Evolutionary conservation across 2,888 invertebrate species (phyloP).

Genomic region (Oligia strigilis): DNA sequence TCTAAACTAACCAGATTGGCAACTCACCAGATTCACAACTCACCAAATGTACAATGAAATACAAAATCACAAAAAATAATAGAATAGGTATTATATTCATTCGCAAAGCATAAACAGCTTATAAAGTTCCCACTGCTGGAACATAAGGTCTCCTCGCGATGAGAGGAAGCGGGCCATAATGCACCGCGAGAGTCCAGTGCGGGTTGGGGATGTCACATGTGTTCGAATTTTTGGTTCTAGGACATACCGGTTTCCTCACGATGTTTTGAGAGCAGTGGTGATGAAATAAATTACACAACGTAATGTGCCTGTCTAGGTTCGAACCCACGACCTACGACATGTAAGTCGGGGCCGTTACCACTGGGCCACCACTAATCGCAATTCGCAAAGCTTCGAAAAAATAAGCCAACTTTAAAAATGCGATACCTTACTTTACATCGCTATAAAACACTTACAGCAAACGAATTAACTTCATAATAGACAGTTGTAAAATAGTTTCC

Average conservation of each 20-base stretch:
- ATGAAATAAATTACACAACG: not conserved
- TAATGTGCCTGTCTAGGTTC: not conserved
- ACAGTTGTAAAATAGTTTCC: constrained; percentile 32
- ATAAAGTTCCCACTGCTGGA: too few species aligned
- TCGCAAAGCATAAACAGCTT: not conserved
- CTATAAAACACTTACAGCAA: not conserved
- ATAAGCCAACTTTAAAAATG: not conserved
- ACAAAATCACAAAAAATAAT: too few species aligned
- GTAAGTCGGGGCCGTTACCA: not conserved
- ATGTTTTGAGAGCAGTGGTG: not conserved
- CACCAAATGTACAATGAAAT: too few species aligned
- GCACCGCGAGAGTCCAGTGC: too few species aligned
- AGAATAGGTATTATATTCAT: not conserved
- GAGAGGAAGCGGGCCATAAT: too few species aligned
- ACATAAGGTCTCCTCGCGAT: too few species aligned
- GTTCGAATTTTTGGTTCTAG: not conserved
- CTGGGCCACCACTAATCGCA: not conserved
- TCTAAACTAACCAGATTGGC: too few species aligned
- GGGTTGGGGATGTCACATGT: not conserved
- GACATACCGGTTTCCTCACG: not conserved
- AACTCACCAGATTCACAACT: too few species aligned
- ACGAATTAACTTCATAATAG: not conserved
- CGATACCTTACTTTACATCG: too few species aligned
- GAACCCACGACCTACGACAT: not conserved
- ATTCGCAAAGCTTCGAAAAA: not conserved